Evolutionary conservation across 2,888 invertebrate species (phyloP).

Genomic region (Caenorhabditis sp.): DNA sequence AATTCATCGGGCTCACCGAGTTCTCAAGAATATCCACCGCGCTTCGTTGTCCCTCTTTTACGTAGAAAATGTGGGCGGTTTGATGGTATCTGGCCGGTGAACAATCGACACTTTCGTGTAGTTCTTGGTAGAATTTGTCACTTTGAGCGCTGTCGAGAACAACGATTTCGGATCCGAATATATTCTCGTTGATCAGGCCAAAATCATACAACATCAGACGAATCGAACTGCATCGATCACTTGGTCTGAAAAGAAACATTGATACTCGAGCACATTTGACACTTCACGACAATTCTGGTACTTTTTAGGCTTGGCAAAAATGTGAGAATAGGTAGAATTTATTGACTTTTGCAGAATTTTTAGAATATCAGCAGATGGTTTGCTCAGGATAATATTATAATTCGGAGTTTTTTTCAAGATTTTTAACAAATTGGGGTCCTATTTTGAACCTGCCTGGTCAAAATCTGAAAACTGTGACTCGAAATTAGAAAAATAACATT

Average conservation of each 20-base stretch:
- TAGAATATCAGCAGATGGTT: no score
- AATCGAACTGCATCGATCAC: slow-evolving; percentile 88
- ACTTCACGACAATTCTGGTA: no score
- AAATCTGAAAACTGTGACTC: no score
- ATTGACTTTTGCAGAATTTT: no score
- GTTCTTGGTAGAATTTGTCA: slow-evolving; percentile 81
- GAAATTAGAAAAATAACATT: no score
- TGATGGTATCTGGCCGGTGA: slow-evolving; percentile 79
- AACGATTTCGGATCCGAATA: slow-evolving; percentile 73
- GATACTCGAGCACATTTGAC: no score
- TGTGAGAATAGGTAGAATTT: no score
- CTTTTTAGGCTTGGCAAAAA: no score
- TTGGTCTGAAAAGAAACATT: slow-evolving; percentile 51
- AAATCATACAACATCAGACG: slow-evolving; percentile 93
- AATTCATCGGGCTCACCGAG: slow-evolving; percentile 74
- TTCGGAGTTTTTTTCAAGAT: no score
- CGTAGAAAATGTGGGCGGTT: slow-evolving; percentile 93
- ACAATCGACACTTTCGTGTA: slow-evolving; percentile 82
- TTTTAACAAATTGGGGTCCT: no score
- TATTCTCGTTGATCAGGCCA: slow-evolving; percentile 81
- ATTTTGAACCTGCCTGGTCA: no score
- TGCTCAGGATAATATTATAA: no score
- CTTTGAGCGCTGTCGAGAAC: slow-evolving; percentile 76
- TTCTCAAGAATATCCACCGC: slow-evolving; percentile 84
- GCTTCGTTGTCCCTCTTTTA: slow-evolving; percentile 83